Evolutionary conservation across 2,113 vertebrate species (phyloP).

Genomic region (Synchiropus splendidus): DNA sequence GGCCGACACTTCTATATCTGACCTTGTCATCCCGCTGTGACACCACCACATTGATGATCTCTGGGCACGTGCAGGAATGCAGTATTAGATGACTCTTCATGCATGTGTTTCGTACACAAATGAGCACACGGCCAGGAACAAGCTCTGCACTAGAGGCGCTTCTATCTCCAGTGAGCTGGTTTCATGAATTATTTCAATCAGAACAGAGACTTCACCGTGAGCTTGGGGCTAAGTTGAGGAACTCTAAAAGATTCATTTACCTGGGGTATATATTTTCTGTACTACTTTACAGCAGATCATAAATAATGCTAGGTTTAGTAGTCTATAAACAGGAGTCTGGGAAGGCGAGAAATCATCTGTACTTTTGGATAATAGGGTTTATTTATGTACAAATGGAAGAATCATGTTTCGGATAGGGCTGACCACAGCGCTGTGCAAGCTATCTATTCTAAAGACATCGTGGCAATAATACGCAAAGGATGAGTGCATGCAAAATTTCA

Average conservation of each 20-base stretch:
- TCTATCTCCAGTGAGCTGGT: neutral
- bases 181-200: slow-evolving; percentile 12
- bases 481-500: no score
- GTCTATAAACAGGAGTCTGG: no score
- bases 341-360: no score
- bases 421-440: no score
- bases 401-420: no score
- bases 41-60: slow-evolving; percentile 19
- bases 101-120: slow-evolving; percentile 8
- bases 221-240: neutral
- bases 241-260: slow-evolving; percentile 5
- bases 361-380: no score
- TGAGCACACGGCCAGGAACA: neutral
- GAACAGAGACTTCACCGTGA: neutral
- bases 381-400: no score
- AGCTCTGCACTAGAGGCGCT: neutral
- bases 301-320: slow-evolving; percentile 17
- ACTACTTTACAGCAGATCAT: slow-evolving; percentile 10
- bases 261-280: neutral
- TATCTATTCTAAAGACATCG: no score
- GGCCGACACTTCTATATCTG: slow-evolving; percentile 31
- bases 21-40: slow-evolving; percentile 43
- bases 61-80: slow-evolving; percentile 5
- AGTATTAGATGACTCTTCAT: slow-evolving; percentile 8
- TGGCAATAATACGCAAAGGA: no score